Conservation (phyloP, 2,113 vertebrate species). For the Marmota flaviventris region DNA sequence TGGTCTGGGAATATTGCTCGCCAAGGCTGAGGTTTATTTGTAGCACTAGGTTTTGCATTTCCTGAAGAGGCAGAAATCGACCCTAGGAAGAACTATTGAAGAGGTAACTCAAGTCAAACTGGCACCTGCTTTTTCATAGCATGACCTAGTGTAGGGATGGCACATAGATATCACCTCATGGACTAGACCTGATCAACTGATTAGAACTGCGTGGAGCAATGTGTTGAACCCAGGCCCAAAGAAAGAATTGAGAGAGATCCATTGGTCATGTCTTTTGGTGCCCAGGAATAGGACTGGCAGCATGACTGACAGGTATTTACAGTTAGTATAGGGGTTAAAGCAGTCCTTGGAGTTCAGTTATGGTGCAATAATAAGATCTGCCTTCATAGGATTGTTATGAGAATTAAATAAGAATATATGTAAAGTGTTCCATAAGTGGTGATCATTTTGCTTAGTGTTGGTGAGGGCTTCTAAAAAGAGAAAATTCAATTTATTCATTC, state of each 20-base stretch:
- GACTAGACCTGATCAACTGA: neutral
- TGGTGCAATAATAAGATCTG: neutral
- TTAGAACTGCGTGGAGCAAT: neutral
- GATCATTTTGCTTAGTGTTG: neutral
- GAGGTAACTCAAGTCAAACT: neutral
- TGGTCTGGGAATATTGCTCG: conserved; percentile 59
- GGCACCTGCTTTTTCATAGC: conserved; percentile 35
- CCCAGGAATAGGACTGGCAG: neutral
- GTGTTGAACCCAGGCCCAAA: neutral
- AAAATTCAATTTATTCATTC: neutral
- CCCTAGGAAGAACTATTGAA: neutral
- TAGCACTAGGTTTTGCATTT: conserved; percentile 65
- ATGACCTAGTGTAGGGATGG: neutral
- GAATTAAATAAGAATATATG: conserved; percentile 8
- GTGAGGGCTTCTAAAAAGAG: conserved; percentile 20
- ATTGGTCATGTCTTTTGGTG: neutral
- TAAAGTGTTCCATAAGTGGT: neutral
- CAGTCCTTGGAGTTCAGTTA: conserved; percentile 22
- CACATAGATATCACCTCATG: neutral
- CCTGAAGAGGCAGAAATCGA: conserved; percentile 59
- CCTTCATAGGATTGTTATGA: neutral
- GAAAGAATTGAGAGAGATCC: neutral
- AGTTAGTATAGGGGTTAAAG: neutral
- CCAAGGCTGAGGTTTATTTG: conserved; percentile 53
- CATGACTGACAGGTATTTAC: neutral